Percentiles rank a stretch among this genome's conserved stretches.
Evolutionary conservation across 2,797 vertebrate species (phyloP).

Genomic region (Anabas testudineus): DNA sequence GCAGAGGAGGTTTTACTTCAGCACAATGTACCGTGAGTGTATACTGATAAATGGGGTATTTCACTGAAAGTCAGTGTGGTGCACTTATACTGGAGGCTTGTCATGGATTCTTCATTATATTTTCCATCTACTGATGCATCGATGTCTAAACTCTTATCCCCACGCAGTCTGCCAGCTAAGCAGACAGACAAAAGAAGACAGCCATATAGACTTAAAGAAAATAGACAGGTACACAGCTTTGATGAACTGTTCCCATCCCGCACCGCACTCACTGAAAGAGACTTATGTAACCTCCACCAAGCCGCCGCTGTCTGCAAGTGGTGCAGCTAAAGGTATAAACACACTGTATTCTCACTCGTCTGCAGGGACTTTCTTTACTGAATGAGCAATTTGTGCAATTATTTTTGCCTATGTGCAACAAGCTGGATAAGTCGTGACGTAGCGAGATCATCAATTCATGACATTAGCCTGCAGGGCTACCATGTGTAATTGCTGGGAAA

Average conservation of each 20-base stretch:
- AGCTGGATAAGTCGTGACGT: conserved; percentile 30
- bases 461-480: conserved; percentile 30
- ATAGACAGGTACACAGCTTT: conserved; percentile 23
- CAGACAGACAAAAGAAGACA: conserved; percentile 31
- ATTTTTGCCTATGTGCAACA: conserved; percentile 24
- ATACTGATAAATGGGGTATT: background rate
- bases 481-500: conserved; percentile 43
- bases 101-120: conserved; percentile 18
- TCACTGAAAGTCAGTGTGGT: conserved; percentile 3
- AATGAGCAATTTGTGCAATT: conserved; percentile 35
- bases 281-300: conserved; percentile 8
- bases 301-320: background rate
- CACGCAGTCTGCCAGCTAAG: conserved; percentile 2
- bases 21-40: background rate
- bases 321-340: background rate
- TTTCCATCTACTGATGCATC: conserved; percentile 34
- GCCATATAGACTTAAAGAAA: conserved; percentile 38
- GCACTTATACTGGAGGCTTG: conserved; percentile 20
- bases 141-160: conserved; percentile 37
- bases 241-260: conserved; percentile 22
- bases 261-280: background rate
- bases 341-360: background rate
- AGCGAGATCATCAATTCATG: conserved; percentile 40
- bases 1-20: background rate
- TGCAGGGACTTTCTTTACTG: conserved; percentile 10